phyloP scores from a whole-genome alignment of 2,888 invertebrate genomes.

The Syrista parreyssii region DNA sequence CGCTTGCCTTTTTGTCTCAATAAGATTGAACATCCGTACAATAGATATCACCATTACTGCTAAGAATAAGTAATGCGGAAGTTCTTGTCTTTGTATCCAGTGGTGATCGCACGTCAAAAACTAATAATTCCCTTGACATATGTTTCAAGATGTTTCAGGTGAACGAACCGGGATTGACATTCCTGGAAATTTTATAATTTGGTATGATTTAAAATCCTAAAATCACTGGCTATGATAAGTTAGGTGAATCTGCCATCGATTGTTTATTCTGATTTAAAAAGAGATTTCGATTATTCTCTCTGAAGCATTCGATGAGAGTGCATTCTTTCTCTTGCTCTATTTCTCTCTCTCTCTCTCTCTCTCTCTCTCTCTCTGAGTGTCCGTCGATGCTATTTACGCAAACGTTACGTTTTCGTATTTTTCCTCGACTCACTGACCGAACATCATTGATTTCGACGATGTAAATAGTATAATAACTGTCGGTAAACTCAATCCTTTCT shows the following conservation, averaged over 20 bases:
- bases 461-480: constrained; percentile 6
- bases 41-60: not conserved
- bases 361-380: not conserved
- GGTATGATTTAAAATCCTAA: not conserved
- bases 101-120: not conserved
- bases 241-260: not conserved
- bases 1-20: not conserved
- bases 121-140: not conserved
- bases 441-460: constrained; percentile 4
- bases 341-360: too few species aligned
- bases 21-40: not conserved
- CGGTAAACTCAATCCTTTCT: not conserved
- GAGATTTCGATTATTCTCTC: not conserved
- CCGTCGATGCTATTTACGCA: not conserved
- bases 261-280: not conserved
- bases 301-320: not conserved
- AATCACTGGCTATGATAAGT: not conserved
- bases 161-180: not conserved
- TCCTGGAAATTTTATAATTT: not conserved
- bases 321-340: not conserved
- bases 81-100: not conserved
- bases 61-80: not conserved
- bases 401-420: not conserved
- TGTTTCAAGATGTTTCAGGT: not conserved
- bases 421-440: not conserved